Evolutionary conservation across 1,140 invertebrate genomes (phyloP).

Genomic region (Drosophila watanabei): DNA sequence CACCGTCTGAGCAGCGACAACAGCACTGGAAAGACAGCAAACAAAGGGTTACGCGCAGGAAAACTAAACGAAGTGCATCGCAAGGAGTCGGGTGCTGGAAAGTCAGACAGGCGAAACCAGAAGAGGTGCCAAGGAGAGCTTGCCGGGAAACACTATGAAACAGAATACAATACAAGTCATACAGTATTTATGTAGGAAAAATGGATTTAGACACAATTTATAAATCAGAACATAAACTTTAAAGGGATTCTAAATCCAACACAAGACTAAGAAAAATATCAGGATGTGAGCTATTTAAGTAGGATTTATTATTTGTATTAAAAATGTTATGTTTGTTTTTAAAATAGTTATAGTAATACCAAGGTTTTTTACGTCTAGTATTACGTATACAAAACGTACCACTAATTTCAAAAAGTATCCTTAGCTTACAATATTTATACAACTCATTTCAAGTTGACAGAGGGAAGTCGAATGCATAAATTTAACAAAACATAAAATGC

Average conservation of each 20-base stretch:
- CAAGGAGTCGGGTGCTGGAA: conserved; percentile 35
- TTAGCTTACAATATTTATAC: conserved; percentile 54
- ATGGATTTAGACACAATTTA: too few relatives aligned
- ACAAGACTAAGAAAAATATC: not conserved
- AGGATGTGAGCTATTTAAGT: not conserved
- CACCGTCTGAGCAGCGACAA: conserved; percentile 33
- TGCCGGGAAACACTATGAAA: not conserved
- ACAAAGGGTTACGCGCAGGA: conserved; percentile 35
- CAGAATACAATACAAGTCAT: conserved; percentile 2
- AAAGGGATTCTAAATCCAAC: not conserved
- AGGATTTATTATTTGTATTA: not conserved
- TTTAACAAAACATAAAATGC: conserved; percentile 36
- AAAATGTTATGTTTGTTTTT: not conserved
- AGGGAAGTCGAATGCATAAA: conserved; percentile 9
- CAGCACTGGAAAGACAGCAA: conserved; percentile 23
- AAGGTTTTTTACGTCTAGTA: not conserved
- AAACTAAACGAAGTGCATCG: conserved; percentile 70
- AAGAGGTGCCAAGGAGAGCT: conserved; percentile 1
- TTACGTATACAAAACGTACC: too few relatives aligned
- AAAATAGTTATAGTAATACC: not conserved
- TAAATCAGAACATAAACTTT: not conserved
- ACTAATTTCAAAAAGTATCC: not conserved
- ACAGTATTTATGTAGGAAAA: not conserved
- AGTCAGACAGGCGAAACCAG: conserved; percentile 26
- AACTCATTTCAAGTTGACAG: conserved; percentile 46